A percentile compares a stretch with the other conserved stretches of the same genome.
Evolutionary conservation across 2,113 vertebrate genomes (phyloP).

Genomic region (Oceanodroma tethys): DNA sequence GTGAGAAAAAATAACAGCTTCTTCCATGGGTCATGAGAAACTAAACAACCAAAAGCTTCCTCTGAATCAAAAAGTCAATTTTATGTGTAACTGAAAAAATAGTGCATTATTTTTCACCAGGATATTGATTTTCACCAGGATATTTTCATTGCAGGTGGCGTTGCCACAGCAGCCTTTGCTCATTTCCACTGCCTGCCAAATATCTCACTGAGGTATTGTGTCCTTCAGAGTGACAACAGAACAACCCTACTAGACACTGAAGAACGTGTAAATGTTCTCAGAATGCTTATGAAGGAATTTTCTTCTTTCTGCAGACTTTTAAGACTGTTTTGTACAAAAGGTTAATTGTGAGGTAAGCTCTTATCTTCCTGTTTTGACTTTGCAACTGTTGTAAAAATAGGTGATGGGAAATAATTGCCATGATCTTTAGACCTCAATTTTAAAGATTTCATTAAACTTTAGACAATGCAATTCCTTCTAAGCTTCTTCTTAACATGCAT

Average conservation of each 20-base stretch:
- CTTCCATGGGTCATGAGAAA: neutral
- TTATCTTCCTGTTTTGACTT: conserved; percentile 16
- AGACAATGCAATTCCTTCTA: conserved; percentile 12
- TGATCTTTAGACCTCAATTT: conserved; percentile 57
- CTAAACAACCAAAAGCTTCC: neutral
- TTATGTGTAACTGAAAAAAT: neutral
- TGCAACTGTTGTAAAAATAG: neutral
- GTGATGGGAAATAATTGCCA: conserved; percentile 22
- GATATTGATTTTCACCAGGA: neutral
- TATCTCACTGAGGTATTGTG: neutral
- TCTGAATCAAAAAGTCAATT: neutral
- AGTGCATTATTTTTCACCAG: neutral
- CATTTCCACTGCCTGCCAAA: neutral
- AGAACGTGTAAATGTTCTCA: neutral
- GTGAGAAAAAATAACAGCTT: neutral
- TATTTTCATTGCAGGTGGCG: neutral
- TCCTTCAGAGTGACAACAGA: neutral
- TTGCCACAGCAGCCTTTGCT: neutral
- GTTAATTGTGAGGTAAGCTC: conserved; percentile 50
- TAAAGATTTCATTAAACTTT: conserved; percentile 41
- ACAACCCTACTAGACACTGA: neutral
- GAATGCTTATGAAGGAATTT: neutral
- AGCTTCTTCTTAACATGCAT: neutral
- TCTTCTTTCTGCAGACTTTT: neutral
- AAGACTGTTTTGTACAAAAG: neutral